Evolutionary conservation across 2,888 invertebrate species (phyloP).

Genomic region (Netelia melanura): DNA sequence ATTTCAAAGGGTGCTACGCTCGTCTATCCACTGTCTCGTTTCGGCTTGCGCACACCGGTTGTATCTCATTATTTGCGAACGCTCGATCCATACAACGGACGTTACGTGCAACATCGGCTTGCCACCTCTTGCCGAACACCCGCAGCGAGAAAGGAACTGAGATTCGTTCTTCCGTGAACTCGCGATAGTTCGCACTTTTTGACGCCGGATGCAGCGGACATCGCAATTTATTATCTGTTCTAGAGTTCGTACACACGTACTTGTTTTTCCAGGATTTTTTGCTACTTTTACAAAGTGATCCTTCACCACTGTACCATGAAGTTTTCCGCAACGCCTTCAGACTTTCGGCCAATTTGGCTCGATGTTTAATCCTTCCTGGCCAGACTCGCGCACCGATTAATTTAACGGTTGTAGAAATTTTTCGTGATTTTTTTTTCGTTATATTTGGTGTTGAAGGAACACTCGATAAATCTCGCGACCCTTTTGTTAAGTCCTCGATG

Average conservation of each 20-base stretch:
- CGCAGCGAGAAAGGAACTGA: conserved; percentile 13
- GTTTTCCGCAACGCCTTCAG: too few species aligned
- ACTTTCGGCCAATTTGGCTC: too few species aligned
- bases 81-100: not conserved
- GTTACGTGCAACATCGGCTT: conserved; percentile 10
- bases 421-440: too few species aligned
- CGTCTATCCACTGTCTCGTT: not conserved
- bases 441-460: not conserved
- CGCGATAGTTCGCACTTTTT: conserved; percentile 34
- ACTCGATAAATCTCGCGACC: not conserved
- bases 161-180: conserved; percentile 24
- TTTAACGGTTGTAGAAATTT: too few species aligned
- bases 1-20: too few species aligned
- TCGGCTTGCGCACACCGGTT: not conserved
- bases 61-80: not conserved
- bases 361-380: too few species aligned
- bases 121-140: not conserved
- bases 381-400: too few species aligned
- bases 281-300: not conserved
- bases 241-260: conserved; percentile 26
- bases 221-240: conserved; percentile 67
- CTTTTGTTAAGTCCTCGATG: not conserved
- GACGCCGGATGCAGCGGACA: conserved; percentile 67
- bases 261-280: conserved; percentile 11
- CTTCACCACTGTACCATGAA: conserved; percentile 12